These are phyloP conservation scores for Amphipyra berbera DNA, from an alignment of 2,888 invertebrate species.

Conservation along the genomic window DNA sequence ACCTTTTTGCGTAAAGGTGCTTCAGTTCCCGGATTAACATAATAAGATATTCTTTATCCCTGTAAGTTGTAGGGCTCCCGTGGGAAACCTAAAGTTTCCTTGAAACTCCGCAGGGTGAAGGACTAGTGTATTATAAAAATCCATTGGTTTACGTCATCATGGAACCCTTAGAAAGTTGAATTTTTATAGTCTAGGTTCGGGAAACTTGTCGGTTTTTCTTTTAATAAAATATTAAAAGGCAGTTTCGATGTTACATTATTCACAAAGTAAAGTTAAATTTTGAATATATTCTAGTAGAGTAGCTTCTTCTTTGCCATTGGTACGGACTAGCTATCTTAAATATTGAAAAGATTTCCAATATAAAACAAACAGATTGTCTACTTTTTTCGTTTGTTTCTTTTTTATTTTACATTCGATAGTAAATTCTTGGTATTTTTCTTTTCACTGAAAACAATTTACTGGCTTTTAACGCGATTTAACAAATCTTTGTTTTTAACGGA, in stretches of 20 bases:
- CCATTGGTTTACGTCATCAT: slow-evolving; percentile 63
- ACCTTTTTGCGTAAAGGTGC: slow-evolving; percentile 67
- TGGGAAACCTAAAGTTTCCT: slow-evolving; percentile 71
- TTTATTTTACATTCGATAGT: no score
- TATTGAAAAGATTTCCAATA: no score
- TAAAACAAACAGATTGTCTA: no score
- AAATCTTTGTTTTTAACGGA: no score
- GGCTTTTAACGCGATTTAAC: no score
- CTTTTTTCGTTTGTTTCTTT: no score
- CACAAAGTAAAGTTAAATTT: slow-evolving; percentile 6
- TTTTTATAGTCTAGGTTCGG: slow-evolving; percentile 34
- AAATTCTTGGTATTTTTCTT: no score
- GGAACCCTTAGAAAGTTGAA: slow-evolving; percentile 46
- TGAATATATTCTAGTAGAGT: background rate
- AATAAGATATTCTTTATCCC: slow-evolving; percentile 76
- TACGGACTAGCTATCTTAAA: no score
- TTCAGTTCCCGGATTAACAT: slow-evolving; percentile 71
- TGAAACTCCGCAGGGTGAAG: slow-evolving; percentile 63
- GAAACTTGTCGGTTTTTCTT: slow-evolving; percentile 11
- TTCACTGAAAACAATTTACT: no score
- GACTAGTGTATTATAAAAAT: slow-evolving; percentile 65
- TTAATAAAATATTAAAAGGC: slow-evolving; percentile 16
- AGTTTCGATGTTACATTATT: slow-evolving; percentile 1
- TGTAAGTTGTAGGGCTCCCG: slow-evolving; percentile 72
- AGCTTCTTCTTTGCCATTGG: no score